Conservation (phyloP, 2,888 invertebrate species). For the Perizoma flavofasciatum region DNA sequence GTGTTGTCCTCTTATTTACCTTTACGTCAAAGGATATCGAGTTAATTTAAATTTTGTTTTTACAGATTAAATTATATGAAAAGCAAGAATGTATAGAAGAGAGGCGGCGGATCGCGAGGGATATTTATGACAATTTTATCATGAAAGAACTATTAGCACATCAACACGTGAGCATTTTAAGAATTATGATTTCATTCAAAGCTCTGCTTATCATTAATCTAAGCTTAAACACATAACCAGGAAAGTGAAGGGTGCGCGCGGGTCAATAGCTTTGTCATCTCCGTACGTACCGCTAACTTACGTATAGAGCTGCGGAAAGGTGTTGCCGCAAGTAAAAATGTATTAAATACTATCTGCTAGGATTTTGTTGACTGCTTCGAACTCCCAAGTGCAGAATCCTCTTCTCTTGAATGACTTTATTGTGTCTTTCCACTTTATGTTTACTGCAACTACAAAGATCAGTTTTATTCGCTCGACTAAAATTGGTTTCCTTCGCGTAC, state of each 20-base stretch:
- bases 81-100: conserved; percentile 99
- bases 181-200: no score
- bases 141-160: conserved; percentile 99
- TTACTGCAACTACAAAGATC: conserved; percentile 9
- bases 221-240: no score
- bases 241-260: no score
- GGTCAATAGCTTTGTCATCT: no score
- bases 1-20: conserved; percentile 13
- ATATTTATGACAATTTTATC: conserved; percentile 99
- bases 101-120: conserved; percentile 95
- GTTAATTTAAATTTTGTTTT: conserved; percentile 51
- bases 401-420: conserved; percentile 10
- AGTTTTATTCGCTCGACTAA: conserved; percentile 2
- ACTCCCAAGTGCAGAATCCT: conserved; percentile 8
- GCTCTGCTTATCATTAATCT: no score
- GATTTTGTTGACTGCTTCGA: not conserved
- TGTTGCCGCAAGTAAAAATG: no score
- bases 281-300: no score
- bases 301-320: no score
- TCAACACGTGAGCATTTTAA: conserved; percentile 92
- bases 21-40: conserved; percentile 9
- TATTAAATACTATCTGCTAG: no score
- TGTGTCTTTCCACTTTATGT: conserved; percentile 14
- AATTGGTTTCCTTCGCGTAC: conserved; percentile 6
- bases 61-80: conserved; percentile 98